Evolutionary conservation across 2,797 vertebrate genomes (phyloP).

Genomic region (Sebastes oblongus): DNA sequence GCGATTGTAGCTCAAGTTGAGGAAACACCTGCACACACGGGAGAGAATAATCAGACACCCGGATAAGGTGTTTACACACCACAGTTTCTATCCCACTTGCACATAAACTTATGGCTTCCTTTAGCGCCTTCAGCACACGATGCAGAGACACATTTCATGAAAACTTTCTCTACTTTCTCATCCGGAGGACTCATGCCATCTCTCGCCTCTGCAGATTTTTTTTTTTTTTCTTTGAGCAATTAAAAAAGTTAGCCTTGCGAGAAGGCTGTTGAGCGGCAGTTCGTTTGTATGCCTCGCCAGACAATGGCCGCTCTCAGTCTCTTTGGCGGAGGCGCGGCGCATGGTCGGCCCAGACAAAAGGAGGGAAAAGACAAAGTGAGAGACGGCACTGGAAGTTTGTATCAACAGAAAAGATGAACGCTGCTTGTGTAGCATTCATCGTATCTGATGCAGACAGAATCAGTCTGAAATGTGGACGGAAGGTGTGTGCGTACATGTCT

Average conservation of each 20-base stretch:
- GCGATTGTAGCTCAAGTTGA: not conserved
- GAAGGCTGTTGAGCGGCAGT: constrained; percentile 43
- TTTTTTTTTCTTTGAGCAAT: constrained; percentile 43
- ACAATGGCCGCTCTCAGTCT: constrained; percentile 63
- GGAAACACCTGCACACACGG: not conserved
- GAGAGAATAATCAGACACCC: not conserved
- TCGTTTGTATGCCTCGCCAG: constrained; percentile 27
- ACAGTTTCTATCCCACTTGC: not conserved
- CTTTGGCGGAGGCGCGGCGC: constrained; percentile 28
- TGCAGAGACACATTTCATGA: not conserved
- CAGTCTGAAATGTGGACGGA: constrained; percentile 31
- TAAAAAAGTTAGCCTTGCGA: constrained; percentile 64
- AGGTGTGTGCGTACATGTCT: constrained; percentile 1
- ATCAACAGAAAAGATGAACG: constrained; percentile 49
- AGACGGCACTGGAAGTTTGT: constrained; percentile 55
- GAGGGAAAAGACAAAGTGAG: constrained; percentile 53
- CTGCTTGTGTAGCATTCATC: constrained; percentile 50
- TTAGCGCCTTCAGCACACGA: not conserved
- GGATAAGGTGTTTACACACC: not conserved
- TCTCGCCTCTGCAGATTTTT: constrained; percentile 11
- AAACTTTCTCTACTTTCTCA: constrained; percentile 21
- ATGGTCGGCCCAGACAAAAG: constrained; percentile 57
- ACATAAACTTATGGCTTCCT: not conserved
- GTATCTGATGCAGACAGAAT: constrained; percentile 79
- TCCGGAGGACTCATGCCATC: constrained; percentile 12